Percentiles rank a stretch among this genome's conserved stretches.
These are phyloP conservation scores for Trichosurus vulpecula DNA, from an alignment of 2,797 vertebrate genomes.

Conservation along the genomic window DNA sequence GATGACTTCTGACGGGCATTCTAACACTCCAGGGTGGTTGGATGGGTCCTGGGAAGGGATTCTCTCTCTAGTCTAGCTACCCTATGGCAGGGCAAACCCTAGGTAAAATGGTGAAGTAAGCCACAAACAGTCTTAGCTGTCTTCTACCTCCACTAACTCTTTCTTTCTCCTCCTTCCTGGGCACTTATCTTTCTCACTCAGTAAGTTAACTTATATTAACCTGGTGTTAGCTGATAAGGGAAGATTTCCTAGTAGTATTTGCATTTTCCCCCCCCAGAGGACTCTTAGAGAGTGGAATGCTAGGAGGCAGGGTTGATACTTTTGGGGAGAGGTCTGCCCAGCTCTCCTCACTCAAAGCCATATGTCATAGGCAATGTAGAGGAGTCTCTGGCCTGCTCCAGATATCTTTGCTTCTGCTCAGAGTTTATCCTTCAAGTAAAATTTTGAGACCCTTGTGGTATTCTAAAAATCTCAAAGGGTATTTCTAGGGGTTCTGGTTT, in stretches of 20 bases:
- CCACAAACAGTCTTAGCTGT: too few relatives aligned
- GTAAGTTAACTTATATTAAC: background rate
- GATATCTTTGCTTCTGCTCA: background rate
- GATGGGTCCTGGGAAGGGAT: background rate
- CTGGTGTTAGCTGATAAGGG: background rate
- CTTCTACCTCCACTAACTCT: background rate
- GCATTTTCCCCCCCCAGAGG: too few relatives aligned
- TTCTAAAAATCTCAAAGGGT: background rate
- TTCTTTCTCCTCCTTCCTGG: background rate
- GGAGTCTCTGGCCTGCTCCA: background rate
- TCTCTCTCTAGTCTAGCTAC: background rate
- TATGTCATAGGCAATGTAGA: background rate
- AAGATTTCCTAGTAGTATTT: too few relatives aligned
- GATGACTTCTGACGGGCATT: background rate
- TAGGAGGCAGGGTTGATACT: background rate
- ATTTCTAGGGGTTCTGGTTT: background rate
- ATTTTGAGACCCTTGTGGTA: background rate
- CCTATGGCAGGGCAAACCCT: background rate
- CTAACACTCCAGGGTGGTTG: background rate
- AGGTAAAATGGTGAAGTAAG: background rate
- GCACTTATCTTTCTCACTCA: background rate
- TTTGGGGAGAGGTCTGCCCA: background rate
- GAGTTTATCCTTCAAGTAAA: background rate
- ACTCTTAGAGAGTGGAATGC: background rate
- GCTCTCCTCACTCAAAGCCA: background rate